phyloP scores from a whole-genome alignment of 1,140 invertebrate genomes.

The Pachypeltis micranthus region DNA sequence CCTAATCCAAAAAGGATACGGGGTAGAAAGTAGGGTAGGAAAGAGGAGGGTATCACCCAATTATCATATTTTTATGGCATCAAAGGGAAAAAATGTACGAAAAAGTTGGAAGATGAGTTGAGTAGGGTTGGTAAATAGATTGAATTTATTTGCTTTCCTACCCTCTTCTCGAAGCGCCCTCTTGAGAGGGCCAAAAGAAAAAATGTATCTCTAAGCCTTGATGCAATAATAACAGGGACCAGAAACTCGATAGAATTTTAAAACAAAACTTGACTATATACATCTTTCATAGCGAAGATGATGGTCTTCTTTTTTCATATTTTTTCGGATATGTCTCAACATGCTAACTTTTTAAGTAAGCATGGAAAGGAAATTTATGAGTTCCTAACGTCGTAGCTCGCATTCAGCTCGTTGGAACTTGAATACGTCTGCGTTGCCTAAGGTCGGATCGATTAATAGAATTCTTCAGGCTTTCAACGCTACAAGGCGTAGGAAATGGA shows the following conservation, averaged over 20 bases:
- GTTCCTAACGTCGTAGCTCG: no score
- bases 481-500: no score
- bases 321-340: constrained; percentile 14
- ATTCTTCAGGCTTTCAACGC: no score
- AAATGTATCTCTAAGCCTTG: constrained; percentile 22
- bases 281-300: constrained; percentile 26
- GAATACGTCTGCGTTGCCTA: no score
- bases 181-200: constrained; percentile 8
- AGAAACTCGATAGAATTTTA: constrained; percentile 28
- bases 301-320: constrained; percentile 15
- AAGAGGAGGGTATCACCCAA: constrained; percentile 17
- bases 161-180: not conserved
- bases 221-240: constrained; percentile 27
- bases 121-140: constrained; percentile 21
- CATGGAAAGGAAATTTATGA: constrained; percentile 9
- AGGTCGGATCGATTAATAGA: no score
- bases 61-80: constrained; percentile 29
- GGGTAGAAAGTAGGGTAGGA: not conserved
- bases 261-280: constrained; percentile 28
- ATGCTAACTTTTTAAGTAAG: constrained; percentile 19
- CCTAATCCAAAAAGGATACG: constrained; percentile 3
- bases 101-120: constrained; percentile 24
- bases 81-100: constrained; percentile 27
- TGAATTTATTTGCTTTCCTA: constrained; percentile 26
- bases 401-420: no score